A percentile compares a stretch with the other conserved stretches of the same genome.
These are phyloP conservation scores for Apamea anceps DNA, from an alignment of 2,888 invertebrate genomes.

Conservation along the genomic window DNA sequence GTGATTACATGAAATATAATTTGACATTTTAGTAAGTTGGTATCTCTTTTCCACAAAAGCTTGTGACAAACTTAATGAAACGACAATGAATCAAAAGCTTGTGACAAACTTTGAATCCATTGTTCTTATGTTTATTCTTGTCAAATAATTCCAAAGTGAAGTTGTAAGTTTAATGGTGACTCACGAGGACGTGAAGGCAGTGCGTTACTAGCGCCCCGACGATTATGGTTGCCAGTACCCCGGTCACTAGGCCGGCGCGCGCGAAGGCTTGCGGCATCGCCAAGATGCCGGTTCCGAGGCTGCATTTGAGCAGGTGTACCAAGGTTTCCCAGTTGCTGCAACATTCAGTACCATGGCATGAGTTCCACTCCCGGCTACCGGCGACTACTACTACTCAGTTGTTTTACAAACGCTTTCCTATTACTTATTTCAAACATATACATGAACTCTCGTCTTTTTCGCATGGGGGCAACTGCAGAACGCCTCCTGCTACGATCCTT, in stretches of 20 bases:
- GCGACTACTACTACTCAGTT: background rate
- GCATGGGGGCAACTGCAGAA: background rate
- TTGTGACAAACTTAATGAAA: background rate
- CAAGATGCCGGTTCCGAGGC: slow-evolving; percentile 97
- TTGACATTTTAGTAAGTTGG: background rate
- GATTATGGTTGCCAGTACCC: slow-evolving; percentile 93
- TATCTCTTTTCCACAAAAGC: background rate
- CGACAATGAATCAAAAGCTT: background rate
- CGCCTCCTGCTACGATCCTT: background rate
- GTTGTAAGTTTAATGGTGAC: slow-evolving; percentile 50
- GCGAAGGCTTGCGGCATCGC: slow-evolving; percentile 98
- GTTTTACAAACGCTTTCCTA: background rate
- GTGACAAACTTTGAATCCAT: background rate
- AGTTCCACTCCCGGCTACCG: background rate
- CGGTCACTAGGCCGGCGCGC: slow-evolving; percentile 95
- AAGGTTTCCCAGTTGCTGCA: slow-evolving; percentile 95
- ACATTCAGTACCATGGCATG: slow-evolving; percentile 78
- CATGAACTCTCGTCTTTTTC: background rate
- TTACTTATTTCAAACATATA: background rate
- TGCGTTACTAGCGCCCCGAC: slow-evolving; percentile 96
- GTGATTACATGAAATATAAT: background rate
- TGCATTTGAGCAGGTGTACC: slow-evolving; percentile 96
- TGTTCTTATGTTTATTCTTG: background rate
- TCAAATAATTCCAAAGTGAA: background rate
- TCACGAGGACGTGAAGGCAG: slow-evolving; percentile 95